Conservation (phyloP, 2,888 invertebrate species). For the Poecilobothrus nobilitatus region DNA sequence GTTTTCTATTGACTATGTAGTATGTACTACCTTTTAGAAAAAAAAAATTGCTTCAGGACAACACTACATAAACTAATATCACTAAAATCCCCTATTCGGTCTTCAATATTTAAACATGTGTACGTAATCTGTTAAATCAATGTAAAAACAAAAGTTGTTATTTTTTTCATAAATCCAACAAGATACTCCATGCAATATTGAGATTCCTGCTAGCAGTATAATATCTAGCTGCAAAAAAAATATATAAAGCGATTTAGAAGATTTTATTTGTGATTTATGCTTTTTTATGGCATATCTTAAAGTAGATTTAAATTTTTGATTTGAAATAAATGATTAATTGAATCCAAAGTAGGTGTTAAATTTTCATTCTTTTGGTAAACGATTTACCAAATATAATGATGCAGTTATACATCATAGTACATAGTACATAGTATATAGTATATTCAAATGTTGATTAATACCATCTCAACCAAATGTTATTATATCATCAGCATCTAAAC, state of each 20-base stretch:
- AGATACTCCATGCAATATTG: no score
- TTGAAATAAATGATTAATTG: slow-evolving; percentile 72
- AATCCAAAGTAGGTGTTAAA: slow-evolving; percentile 77
- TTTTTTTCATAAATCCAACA: no score
- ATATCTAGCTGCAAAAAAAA: slow-evolving; percentile 78
- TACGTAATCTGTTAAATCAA: no score
- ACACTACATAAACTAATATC: no score
- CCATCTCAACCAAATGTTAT: slow-evolving; percentile 93
- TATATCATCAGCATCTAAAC: slow-evolving; percentile 69
- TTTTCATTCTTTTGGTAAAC: slow-evolving; percentile 66
- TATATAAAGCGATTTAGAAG: slow-evolving; percentile 88
- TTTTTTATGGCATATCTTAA: slow-evolving; percentile 72
- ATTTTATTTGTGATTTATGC: slow-evolving; percentile 84
- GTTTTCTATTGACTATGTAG: no score
- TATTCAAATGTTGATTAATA: slow-evolving; percentile 85
- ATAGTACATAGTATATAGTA: slow-evolving; percentile 84
- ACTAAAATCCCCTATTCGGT: no score
- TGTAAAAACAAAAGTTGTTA: no score
- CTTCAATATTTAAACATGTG: no score
- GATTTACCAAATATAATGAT: slow-evolving; percentile 65
- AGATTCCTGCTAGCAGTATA: no score
- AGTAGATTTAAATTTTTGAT: slow-evolving; percentile 50
- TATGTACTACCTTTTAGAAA: no score
- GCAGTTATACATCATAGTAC: slow-evolving; percentile 73
- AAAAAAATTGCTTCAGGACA: no score